Evolutionary conservation across 2,113 vertebrate species (phyloP), one percentile per base, ranked within the genome.

Genomic region (Zapus hudsonius): DNA sequence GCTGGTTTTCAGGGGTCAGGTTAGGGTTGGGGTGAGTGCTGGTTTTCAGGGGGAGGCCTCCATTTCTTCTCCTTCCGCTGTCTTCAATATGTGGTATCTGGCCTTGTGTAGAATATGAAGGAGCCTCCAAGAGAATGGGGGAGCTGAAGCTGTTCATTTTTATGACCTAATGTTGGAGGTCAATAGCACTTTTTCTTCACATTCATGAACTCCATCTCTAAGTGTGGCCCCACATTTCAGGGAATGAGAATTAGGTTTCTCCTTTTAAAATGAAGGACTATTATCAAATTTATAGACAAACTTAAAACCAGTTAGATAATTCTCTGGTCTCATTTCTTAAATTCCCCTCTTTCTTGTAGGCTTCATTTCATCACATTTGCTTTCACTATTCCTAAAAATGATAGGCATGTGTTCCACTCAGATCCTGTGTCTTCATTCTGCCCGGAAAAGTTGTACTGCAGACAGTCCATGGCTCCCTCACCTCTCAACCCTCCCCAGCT

Each of bases 31-130:
- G 38, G 13, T 57, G 16, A 72, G 31, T 75, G 40, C 63, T 85
- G 12, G 23, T 38, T 90, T 44, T 84, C 79, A 6, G 69, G 67
- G 36, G 79, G 59, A 64, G 19, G 7, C 36, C n/a, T 78, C 69
- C 9, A 1, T 61, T 84, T 4, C 59, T 87, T 64, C 36, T 55
- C 59, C 31, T 73, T 44, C 84, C n/a, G 36, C 78, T 64, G 1
- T 87, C 52, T 64, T 87, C 22, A 52, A n/a, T 84, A 44, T 0
- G 27, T 61, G 6, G 7, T 64, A 47, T 66, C 10, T 61, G 16
- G 3, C 55, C 86, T 89, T 89, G 83, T 84, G 8, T 81, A 84
- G 33, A 84, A 87, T 82, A n/a, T 81, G 27, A 84, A 47, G 84
- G 57, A 76, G 10, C 29, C 64, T 52, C n/a, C 6, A 75, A 74